Evolutionary conservation across 1,140 invertebrate genomes (phyloP).

Genomic region (Nasonia longicornis): DNA sequence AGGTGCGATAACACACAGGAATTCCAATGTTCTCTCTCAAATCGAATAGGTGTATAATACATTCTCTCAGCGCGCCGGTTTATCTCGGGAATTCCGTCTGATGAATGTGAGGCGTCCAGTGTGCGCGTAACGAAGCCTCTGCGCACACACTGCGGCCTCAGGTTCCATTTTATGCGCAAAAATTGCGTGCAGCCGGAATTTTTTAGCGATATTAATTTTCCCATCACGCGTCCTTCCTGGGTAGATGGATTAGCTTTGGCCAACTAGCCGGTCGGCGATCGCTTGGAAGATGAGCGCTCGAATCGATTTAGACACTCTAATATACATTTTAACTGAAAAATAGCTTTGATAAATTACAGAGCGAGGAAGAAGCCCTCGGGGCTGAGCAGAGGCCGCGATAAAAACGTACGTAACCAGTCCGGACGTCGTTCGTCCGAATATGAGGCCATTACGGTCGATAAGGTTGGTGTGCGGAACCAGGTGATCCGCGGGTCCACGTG

Average conservation of each 20-base stretch:
- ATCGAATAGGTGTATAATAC: not conserved
- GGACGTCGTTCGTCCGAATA: constrained; percentile 48
- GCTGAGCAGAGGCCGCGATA: not conserved
- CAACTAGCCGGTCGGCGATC: too few relatives aligned
- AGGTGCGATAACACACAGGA: constrained; percentile 32
- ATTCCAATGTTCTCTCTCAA: constrained; percentile 37
- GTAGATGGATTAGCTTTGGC: too few relatives aligned
- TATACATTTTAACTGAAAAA: too few relatives aligned
- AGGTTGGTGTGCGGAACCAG: not conserved
- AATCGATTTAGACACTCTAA: too few relatives aligned
- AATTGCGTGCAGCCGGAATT: too few relatives aligned
- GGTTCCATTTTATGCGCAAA: too few relatives aligned
- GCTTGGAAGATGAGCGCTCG: too few relatives aligned
- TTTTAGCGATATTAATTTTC: not conserved
- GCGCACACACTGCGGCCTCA: too few relatives aligned
- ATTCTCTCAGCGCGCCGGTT: constrained; percentile 38
- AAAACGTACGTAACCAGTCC: constrained; percentile 57
- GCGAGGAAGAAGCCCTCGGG: not conserved
- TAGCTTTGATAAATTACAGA: too few relatives aligned
- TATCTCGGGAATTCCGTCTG: constrained; percentile 45
- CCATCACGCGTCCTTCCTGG: too few relatives aligned
- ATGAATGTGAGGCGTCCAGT: constrained; percentile 15
- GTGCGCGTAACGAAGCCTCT: constrained; percentile 1
- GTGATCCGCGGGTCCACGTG: not conserved
- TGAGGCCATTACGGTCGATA: constrained; percentile 50